Evolutionary conservation across 2,797 vertebrate species (phyloP).

Genomic region (Typhlichthys subterraneus): DNA sequence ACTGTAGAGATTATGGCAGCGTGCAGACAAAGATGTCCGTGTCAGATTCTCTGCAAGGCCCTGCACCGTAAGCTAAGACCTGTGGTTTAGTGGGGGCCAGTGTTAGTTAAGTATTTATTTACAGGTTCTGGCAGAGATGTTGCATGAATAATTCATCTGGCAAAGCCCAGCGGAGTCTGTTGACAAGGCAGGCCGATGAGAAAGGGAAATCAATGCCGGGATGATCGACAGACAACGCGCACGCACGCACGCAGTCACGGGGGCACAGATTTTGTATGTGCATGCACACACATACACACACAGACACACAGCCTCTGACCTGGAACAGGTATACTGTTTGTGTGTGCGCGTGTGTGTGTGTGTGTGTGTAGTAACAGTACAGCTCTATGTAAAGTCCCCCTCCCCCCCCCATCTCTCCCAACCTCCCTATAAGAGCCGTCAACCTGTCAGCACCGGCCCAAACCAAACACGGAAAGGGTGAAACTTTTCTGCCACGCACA

Average conservation of each 20-base stretch:
- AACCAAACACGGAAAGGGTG: too few relatives aligned
- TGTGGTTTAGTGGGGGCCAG: conserved; percentile 57
- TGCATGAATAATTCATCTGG: conserved; percentile 75
- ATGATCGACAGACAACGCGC: conserved; percentile 70
- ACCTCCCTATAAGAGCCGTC: too few relatives aligned
- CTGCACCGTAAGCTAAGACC: conserved; percentile 47
- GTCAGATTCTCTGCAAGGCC: too few relatives aligned
- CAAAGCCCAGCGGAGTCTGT: conserved; percentile 63
- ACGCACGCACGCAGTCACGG: conserved; percentile 19
- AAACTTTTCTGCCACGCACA: too few relatives aligned
- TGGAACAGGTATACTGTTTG: not conserved
- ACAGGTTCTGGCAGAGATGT: conserved; percentile 62
- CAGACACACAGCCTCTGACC: not conserved
- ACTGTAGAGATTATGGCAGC: too few relatives aligned
- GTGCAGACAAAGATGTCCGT: too few relatives aligned
- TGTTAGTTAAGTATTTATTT: conserved; percentile 80
- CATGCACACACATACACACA: not conserved
- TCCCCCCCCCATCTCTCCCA: too few relatives aligned
- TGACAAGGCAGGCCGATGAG: conserved; percentile 69
- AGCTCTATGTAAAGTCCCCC: conserved; percentile 63
- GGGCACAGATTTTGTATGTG: not conserved
- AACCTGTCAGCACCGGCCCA: too few relatives aligned
- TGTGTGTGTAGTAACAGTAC: conserved; percentile 52
- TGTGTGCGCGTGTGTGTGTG: conserved; percentile 33
- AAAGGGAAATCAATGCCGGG: conserved; percentile 72